phyloP scores from a whole-genome alignment of 2,797 vertebrate genomes.

The Varecia variegata region DNA sequence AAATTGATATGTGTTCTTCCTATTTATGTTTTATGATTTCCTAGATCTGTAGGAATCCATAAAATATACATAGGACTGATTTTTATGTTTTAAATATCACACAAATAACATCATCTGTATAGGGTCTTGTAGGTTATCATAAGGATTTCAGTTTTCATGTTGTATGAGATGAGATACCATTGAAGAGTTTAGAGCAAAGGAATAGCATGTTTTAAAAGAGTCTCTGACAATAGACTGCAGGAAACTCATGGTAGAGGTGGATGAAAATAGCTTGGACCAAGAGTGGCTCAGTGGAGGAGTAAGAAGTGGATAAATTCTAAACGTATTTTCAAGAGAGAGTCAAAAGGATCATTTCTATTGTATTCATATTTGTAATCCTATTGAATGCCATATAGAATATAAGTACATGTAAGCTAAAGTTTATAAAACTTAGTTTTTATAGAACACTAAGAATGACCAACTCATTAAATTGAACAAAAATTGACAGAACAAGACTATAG shows the following conservation, averaged over 20 bases:
- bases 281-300: background rate
- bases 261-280: background rate
- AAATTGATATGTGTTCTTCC: background rate
- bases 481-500: background rate
- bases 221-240: background rate
- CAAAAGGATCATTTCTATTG: background rate
- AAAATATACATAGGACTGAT: background rate
- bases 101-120: background rate
- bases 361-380: background rate
- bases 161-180: background rate
- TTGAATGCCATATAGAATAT: background rate
- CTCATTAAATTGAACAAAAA: background rate
- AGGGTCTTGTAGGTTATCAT: background rate
- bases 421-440: background rate
- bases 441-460: background rate
- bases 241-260: background rate
- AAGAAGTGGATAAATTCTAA: background rate
- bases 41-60: background rate
- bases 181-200: background rate
- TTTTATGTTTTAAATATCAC: background rate
- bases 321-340: background rate
- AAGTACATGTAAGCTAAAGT: background rate
- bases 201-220: background rate
- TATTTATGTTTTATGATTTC: background rate
- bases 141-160: background rate